Conservation (phyloP, 2,888 invertebrate species). For the Cephus nigrinus region DNA sequence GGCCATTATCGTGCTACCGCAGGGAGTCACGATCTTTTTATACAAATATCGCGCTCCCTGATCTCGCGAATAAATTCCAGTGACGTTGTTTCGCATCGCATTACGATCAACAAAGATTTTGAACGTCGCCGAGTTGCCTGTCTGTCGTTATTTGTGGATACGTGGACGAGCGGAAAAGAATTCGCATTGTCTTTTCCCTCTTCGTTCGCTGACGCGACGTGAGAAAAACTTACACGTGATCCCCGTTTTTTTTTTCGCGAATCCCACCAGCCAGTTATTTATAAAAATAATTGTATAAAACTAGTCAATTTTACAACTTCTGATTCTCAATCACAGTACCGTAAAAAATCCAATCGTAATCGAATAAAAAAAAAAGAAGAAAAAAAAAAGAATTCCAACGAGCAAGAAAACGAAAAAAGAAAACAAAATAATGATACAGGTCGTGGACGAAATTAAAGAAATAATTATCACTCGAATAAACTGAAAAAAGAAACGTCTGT, state of each 20-base stretch:
- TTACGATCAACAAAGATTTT: not conserved
- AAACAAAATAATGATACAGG: not conserved
- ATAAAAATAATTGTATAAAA: conserved; percentile 67
- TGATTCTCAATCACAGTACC: conserved; percentile 61
- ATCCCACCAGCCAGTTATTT: conserved; percentile 63
- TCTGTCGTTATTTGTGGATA: not conserved
- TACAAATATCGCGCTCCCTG: not conserved
- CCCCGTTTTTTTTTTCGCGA: conserved; percentile 26
- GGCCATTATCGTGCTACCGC: not conserved
- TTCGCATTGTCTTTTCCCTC: not conserved
- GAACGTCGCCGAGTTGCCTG: not conserved
- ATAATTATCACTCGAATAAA: not conserved
- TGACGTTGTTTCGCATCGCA: not conserved
- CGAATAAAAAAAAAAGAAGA: conserved; percentile 15
- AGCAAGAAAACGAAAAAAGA: conserved; percentile 20
- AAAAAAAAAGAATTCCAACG: conserved; percentile 14
- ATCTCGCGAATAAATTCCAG: not conserved
- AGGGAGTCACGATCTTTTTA: not conserved
- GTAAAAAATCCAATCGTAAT: conserved; percentile 47
- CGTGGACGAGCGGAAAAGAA: not conserved
- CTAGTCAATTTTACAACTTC: conserved; percentile 65
- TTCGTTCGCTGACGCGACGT: not conserved
- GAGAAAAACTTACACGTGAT: conserved; percentile 9
- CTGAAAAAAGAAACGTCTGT: conserved; percentile 16
- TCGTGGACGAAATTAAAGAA: not conserved